Percentiles rank a stretch among this genome's conserved stretches.
phyloP scores from a whole-genome alignment of 2,113 vertebrate species.

The Maccullochella peelii region DNA sequence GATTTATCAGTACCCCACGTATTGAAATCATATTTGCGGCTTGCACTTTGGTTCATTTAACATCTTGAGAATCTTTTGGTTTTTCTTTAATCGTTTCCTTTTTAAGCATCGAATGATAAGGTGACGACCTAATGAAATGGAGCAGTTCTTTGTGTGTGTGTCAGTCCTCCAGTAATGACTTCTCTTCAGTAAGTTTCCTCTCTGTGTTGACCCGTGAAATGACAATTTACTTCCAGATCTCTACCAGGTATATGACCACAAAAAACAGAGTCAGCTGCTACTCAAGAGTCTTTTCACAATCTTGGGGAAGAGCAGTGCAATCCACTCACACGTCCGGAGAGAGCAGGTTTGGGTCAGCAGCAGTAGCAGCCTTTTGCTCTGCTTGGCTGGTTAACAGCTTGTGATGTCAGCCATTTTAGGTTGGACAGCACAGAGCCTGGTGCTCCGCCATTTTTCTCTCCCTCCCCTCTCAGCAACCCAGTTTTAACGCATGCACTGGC shows the following conservation, averaged over 20 bases:
- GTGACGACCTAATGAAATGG: neutral
- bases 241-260: slow-evolving; percentile 30
- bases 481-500: slow-evolving; percentile 78
- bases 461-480: slow-evolving; percentile 77
- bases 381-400: slow-evolving; percentile 81
- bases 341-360: slow-evolving; percentile 70
- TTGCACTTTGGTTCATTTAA: neutral
- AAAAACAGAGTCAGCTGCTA: slow-evolving; percentile 13
- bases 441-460: slow-evolving; percentile 83
- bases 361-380: slow-evolving; percentile 71
- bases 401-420: slow-evolving; percentile 89
- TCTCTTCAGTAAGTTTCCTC: neutral
- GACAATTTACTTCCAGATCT: slow-evolving; percentile 44
- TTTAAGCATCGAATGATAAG: neutral
- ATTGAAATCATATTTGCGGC: neutral
- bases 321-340: slow-evolving; percentile 49
- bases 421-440: slow-evolving; percentile 82
- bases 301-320: slow-evolving; percentile 8
- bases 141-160: slow-evolving; percentile 11
- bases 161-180: neutral
- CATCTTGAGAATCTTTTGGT: neutral
- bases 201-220: slow-evolving; percentile 24
- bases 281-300: slow-evolving; percentile 34
- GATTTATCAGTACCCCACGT: neutral
- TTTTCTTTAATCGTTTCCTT: neutral